Base-by-base conservation (phyloP, 64 coral and sea anemone genomes). In the Acropora tenuis region DNA sequence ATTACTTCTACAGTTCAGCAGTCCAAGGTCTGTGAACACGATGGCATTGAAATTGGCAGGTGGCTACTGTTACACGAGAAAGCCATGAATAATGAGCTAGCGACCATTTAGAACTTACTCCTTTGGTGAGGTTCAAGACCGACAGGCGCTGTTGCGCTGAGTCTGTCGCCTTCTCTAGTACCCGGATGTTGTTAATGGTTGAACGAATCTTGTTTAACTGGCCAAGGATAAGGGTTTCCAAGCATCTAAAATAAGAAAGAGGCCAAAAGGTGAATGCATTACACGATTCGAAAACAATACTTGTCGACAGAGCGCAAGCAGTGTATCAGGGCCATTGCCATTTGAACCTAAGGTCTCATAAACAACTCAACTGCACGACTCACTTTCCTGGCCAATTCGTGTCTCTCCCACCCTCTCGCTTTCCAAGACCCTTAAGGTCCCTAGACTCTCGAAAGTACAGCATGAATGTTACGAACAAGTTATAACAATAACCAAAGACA, bases 121-220 rank as follows among this genome's bases (percentile, higher is more conserved):
- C 92, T 19, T 91, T 84, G 9, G 77, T 77, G 58, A 96, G 78
- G 89, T 88, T 90, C 66, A 96, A 75, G 41, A 94, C 58, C 4
- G 91, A 93, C 13, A 96, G 77, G 41, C 95, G 87, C 82, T 88
- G 87, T 68, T 93, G 86, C 60, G 95, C 90, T 13, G 95, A 88
- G 68, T 96, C 95, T 45, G 95, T 89, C 1, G 95, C 95, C 80
- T 91, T 96, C 52, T 96, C 95, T 17, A 96, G 57, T 41, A 80
- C 95, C n/a, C 95, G 88, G 69, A 96, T 94, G 52, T 94, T 92
- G 79, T 87, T 90, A 0, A 96, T 47, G 1, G 95, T 96, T 47
- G 95, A 78, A 15, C 92, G 92, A 82, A 96, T 94, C 83, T 96
- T 96, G 15, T 74, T 86, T 3, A 81, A 78, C 76, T 96, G 95